Conservation (phyloP, 2,888 invertebrate genomes). For the Habroteleia sp. region DNA sequence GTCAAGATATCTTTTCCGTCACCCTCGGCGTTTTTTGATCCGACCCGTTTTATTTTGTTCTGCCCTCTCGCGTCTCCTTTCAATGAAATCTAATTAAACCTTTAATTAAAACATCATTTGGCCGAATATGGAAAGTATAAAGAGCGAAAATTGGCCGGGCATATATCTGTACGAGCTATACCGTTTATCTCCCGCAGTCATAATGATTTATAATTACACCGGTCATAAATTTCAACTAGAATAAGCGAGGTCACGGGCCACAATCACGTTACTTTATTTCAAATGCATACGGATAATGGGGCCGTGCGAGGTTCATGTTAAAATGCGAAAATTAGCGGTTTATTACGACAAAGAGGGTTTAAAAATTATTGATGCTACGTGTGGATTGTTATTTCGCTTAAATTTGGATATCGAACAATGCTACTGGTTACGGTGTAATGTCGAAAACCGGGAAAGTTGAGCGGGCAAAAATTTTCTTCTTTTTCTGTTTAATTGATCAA, state of each 20-base stretch:
- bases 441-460: background rate
- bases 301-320: conserved; percentile 39
- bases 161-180: conserved; percentile 23
- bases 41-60: too few relatives aligned
- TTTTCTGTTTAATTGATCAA: too few relatives aligned
- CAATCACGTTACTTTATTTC: conserved; percentile 49
- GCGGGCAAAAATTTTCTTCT: too few relatives aligned
- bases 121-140: conserved; percentile 45
- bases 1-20: too few relatives aligned
- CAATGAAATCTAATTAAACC: conserved; percentile 46
- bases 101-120: conserved; percentile 48
- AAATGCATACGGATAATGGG: conserved; percentile 33
- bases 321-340: conserved; percentile 44
- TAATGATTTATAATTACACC: conserved; percentile 52
- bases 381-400: conserved; percentile 24
- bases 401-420: conserved; percentile 11
- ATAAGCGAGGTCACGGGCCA: conserved; percentile 42
- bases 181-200: conserved; percentile 49
- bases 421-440: background rate
- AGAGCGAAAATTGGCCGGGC: conserved; percentile 40
- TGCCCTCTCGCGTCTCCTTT: too few relatives aligned
- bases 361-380: conserved; percentile 43
- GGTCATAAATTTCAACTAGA: conserved; percentile 44
- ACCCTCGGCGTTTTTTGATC: too few relatives aligned
- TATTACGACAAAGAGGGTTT: conserved; percentile 36